These are phyloP conservation scores for Catalaphyllia jardinei DNA, from an alignment of 64 coral and sea anemone species.

Conservation along the genomic window DNA sequence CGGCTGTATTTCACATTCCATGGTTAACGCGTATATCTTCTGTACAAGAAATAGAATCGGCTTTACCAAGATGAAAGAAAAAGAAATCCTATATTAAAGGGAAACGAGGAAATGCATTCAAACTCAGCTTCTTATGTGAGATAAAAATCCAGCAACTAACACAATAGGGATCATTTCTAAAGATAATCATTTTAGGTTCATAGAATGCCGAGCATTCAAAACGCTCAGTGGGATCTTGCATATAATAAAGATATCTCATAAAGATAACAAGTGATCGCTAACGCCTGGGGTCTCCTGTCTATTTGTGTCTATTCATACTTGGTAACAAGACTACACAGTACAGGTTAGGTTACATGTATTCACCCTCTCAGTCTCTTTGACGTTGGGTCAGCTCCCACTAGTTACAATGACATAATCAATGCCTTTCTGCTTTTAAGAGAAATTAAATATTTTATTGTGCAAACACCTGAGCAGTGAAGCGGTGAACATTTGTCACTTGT, in stretches of 20 bases:
- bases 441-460: constrained; percentile 29
- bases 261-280: constrained; percentile 14
- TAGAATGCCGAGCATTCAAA: constrained; percentile 27
- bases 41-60: neutral
- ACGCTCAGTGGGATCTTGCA: neutral
- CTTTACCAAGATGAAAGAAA: neutral
- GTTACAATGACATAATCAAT: neutral
- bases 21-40: constrained; percentile 13
- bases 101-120: neutral
- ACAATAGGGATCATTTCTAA: neutral
- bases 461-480: constrained; percentile 21
- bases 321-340: neutral
- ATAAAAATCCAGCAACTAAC: neutral
- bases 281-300: neutral
- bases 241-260: neutral
- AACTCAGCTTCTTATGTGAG: neutral
- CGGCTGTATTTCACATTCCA: constrained; percentile 23
- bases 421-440: constrained; percentile 18
- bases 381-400: neutral
- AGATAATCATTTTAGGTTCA: neutral
- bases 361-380: neutral
- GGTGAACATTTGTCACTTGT: neutral
- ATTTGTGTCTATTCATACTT: neutral
- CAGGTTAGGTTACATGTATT: neutral
- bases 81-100: neutral